Base-by-base conservation (phyloP, 2,888 invertebrate species). In the Drosophila pseudotalamancana region DNA sequence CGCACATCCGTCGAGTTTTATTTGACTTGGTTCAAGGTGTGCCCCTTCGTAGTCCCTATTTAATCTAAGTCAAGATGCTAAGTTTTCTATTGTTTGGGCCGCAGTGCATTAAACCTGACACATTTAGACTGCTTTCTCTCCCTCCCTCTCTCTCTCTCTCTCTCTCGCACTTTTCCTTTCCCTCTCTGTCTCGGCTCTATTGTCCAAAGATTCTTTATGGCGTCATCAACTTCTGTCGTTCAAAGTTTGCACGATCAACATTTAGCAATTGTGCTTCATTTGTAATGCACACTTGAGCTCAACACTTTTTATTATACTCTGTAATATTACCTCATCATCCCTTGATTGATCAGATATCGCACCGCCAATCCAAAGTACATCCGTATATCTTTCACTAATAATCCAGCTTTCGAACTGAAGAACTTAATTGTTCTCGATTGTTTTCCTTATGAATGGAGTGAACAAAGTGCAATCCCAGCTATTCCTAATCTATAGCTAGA, bases 391-490 rank as follows among this genome's bases (percentile, higher is more conserved):
- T 29, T 37, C 45, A 37, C 43, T 42, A 50, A 16, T 31, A 19
- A 46, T 6, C 18, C 34, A 1, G 23, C n/a, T 16, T 18, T 43
- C 51, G 19, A 57, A 29, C 25, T 16, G 21, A 48, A 55, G 19
- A 57, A 29, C 25, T 27, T 14, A 34, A 39, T 46, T 46, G 16
- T 19, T 31, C 16, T 12, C 19, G 14, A 29, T 14, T 51, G 67
- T 29, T 71, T 54, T 27, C 39, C n/a, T 62, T 72, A 42, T 72
- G 68, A 72, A 72, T 73, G 57, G 31, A 48, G 19, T 29, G 43
- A 45, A 19, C 73, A 72, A 73, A 69, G 72, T 73, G 25, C 72
- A 71, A 49, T 14, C 29, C 2, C 12, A n/a, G 25, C 9, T 14
- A 14, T 29, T 12, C 12, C n/a, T 34, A 29, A 19, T 1, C 1